These are phyloP conservation scores for Arrhamphus sclerolepis DNA, from an alignment of 2,797 vertebrate genomes.

Conservation along the genomic window DNA sequence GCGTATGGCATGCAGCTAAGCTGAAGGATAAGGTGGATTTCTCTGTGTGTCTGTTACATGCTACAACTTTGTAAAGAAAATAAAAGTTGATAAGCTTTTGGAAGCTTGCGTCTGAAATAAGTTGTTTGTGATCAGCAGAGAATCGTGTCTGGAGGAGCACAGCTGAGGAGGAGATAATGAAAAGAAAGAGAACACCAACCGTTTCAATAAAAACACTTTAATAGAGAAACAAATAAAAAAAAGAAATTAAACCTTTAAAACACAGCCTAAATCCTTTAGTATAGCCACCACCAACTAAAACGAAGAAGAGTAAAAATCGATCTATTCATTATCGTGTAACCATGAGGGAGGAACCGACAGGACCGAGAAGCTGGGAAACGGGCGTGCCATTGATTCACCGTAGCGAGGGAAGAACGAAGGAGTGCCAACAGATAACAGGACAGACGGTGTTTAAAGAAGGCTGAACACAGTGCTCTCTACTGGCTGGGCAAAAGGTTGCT, in stretches of 20 bases:
- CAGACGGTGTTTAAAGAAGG: constrained; percentile 60
- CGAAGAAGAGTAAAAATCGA: constrained; percentile 71
- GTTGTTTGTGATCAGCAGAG: neutral
- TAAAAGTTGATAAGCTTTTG: constrained; percentile 39
- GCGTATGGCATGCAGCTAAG: constrained; percentile 15
- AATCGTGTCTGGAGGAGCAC: neutral
- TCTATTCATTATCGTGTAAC: constrained; percentile 73
- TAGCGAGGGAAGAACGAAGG: constrained; percentile 60
- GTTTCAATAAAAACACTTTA: constrained; percentile 80
- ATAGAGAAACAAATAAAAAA: constrained; percentile 79
- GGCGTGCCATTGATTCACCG: constrained; percentile 74
- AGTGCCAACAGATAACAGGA: constrained; percentile 60
- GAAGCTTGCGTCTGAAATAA: constrained; percentile 3
- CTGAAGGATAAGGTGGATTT: constrained; percentile 17
- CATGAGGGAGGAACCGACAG: constrained; percentile 63
- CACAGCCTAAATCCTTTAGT: constrained; percentile 80
- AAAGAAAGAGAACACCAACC: constrained; percentile 20
- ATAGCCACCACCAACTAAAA: constrained; percentile 80
- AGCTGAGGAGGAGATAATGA: no score
- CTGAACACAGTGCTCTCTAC: constrained; percentile 75
- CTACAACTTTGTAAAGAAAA: constrained; percentile 64
- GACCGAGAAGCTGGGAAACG: constrained; percentile 58
- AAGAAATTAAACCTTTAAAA: constrained; percentile 71
- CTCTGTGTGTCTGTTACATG: constrained; percentile 23
- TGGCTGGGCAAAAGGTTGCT: constrained; percentile 76